phyloP scores from a whole-genome alignment of 1,140 invertebrate genomes.

The Penaeus indicus region DNA sequence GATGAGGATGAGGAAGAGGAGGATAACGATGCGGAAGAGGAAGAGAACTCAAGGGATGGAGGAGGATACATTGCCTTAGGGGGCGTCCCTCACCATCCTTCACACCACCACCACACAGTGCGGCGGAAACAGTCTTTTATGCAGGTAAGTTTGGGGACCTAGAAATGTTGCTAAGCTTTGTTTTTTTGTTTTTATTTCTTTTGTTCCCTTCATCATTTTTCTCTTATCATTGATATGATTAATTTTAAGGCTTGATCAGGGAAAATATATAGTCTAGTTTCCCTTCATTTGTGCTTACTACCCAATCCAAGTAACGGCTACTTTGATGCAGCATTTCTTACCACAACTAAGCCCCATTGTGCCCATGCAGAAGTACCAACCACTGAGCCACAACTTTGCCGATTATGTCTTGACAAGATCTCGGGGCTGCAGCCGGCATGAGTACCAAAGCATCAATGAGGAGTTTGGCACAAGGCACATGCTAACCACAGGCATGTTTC shows the following conservation, averaged over 20 bases:
- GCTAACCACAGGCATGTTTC: slow-evolving; percentile 88
- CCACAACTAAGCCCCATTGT: background rate
- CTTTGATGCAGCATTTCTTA: no score
- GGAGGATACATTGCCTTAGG: slow-evolving; percentile 46
- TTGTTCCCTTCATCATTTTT: no score
- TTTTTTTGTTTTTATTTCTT: background rate
- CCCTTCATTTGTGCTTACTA: no score
- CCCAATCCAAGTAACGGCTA: no score
- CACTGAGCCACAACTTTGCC: slow-evolving; percentile 49
- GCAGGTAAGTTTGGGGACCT: slow-evolving; percentile 8
- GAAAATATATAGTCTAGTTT: no score
- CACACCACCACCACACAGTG: slow-evolving; percentile 11
- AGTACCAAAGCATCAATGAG: slow-evolving; percentile 48
- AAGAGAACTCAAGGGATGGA: slow-evolving; percentile 39
- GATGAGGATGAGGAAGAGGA: slow-evolving; percentile 57
- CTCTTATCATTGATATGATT: no score
- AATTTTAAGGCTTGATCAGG: no score
- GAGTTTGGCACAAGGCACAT: slow-evolving; percentile 76
- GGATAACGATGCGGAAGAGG: slow-evolving; percentile 45
- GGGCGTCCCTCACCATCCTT: slow-evolving; percentile 32
- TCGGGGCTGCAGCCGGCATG: slow-evolving; percentile 39
- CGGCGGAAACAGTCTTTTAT: slow-evolving; percentile 51
- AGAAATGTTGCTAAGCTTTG: background rate
- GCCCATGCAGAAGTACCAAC: slow-evolving; percentile 42
- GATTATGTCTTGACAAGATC: slow-evolving; percentile 51